Conservation (phyloP, 2,888 invertebrate genomes). For the Lamellibrachia satsuma region DNA sequence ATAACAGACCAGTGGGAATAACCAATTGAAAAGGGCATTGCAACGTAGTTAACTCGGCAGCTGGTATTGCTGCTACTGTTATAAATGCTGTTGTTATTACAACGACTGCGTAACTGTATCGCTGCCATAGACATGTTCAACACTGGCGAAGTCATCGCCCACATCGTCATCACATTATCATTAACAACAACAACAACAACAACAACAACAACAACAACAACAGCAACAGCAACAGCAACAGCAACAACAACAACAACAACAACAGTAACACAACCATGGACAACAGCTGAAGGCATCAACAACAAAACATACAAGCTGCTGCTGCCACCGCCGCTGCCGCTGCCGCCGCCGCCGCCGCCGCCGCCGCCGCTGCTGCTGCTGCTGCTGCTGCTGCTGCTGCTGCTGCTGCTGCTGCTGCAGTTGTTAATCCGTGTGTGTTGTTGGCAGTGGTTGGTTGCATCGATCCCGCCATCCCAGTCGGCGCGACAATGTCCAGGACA, state of each 20-base stretch:
- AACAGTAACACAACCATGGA: too few relatives aligned
- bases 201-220: too few relatives aligned
- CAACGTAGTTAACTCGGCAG: background rate
- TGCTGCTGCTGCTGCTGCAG: background rate
- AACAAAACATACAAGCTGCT: background rate
- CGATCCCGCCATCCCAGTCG: constrained; percentile 39
- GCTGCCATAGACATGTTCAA: too few relatives aligned
- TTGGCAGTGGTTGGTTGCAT: constrained; percentile 40
- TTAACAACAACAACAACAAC: too few relatives aligned
- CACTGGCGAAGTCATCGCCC: too few relatives aligned
- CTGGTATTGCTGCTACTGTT: background rate
- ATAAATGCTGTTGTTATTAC: too few relatives aligned
- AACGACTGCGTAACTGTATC: too few relatives aligned
- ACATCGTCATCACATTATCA: too few relatives aligned
- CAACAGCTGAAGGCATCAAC: too few relatives aligned
- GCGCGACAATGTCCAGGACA: constrained; percentile 35
- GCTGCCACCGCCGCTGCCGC: background rate
- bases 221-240: too few relatives aligned
- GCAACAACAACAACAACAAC: too few relatives aligned
- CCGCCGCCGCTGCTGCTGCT: too few relatives aligned
- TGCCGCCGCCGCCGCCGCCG: background rate
- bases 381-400: background rate
- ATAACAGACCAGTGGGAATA: background rate
- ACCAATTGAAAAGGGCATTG: background rate
- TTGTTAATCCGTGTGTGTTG: background rate